Evolutionary conservation across 2,888 invertebrate species (phyloP), one percentile per base, ranked within the genome.

Genomic region (Synergus japonicus): DNA sequence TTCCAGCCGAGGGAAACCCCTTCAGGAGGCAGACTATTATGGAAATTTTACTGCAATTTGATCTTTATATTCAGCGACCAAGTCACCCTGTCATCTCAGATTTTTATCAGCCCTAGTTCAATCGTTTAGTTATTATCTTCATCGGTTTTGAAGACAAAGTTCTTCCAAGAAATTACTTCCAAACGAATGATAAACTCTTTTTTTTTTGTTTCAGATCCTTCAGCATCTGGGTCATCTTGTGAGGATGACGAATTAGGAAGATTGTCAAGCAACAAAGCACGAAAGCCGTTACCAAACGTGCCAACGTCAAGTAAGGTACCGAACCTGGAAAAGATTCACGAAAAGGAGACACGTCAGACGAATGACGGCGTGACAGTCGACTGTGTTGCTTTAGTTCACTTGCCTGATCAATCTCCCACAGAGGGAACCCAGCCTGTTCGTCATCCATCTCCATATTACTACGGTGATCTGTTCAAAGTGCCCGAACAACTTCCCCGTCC

Each of bases 401-500:
- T 90, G 0, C 82, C 89, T 0, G 94, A 86, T 92, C 94, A 81
- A 78, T 93, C 93, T 12, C 93, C 93, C 12, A 92, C 90, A 92
- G 94, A 94, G 92, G 93, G 84, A 92, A 94, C 94, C 90, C 94
- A 82, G 91, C 94, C 84, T 4, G 86, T 91, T 12, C 94, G 96
- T 54, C 96, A 96, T 89, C 96, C 96, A 13, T 97, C 96, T 79
- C 96, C 97, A 0, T 97, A 97, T 90, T 97, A 97, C 88, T 97
- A 97, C 94, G 96, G 96, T 0, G 97, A 97, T 89, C 92, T 97
- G 77, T 95, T 96, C 82, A 94, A 94, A 87, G 91, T 92, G 78
- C 90, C 90, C 64, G 93, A 93, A 37, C 93, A 92, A 79, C 89
- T 81, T 15, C 92, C 41, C 88, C 81, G 81, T n/a, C 82, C 81